Evolutionary conservation across 2,797 vertebrate genomes (phyloP).

Genomic region (Capromys pilorides): DNA sequence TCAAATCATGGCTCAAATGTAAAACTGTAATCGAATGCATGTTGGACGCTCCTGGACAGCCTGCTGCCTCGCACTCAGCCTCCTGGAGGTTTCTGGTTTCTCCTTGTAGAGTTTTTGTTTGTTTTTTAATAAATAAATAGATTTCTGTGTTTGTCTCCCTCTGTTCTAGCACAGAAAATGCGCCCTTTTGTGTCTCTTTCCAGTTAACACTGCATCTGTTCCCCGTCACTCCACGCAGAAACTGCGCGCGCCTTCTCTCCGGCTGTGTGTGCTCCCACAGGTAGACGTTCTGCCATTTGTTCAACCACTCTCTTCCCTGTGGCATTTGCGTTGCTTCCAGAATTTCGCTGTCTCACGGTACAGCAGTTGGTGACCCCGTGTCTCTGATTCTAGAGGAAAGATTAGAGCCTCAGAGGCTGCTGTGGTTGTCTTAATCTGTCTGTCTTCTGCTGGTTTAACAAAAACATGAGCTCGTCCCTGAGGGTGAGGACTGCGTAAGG

Average conservation of each 20-base stretch:
- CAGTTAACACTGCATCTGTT: fast-evolving
- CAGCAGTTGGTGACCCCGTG: not conserved
- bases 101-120: not conserved
- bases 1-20: not conserved
- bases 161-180: not conserved
- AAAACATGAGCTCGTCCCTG: not conserved
- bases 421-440: not conserved
- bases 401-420: not conserved
- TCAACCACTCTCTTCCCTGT: fast-evolving
- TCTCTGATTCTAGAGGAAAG: not conserved
- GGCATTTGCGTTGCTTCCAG: not conserved
- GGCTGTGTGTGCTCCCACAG: fast-evolving
- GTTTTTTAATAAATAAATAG: not conserved
- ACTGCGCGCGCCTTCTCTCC: fast-evolving
- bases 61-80: fast-evolving
- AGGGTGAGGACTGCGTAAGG: not conserved
- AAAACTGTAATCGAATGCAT: not conserved
- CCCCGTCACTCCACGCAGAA: fast-evolving
- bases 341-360: fast-evolving
- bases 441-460: not conserved
- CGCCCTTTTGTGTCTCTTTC: not conserved
- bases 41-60: not conserved
- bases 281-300: fast-evolving
- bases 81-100: not conserved
- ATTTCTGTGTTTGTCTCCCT: not conserved